These are phyloP conservation scores for Psittacus erithacus DNA, from an alignment of 2,113 vertebrate genomes.

Conservation along the genomic window DNA sequence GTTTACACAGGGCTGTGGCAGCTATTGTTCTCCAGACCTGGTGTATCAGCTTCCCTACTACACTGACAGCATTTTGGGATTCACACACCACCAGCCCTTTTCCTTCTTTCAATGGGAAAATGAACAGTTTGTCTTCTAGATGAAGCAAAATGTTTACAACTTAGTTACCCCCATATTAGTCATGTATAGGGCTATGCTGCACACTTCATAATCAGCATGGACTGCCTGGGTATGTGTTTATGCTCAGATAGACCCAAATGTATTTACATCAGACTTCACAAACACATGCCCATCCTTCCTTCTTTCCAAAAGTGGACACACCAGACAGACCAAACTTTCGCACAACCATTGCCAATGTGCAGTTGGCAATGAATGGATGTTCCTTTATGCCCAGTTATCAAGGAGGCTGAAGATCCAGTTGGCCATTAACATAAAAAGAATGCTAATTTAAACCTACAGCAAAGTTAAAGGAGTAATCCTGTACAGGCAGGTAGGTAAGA, in stretches of 20 bases:
- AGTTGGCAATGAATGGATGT: accelerated
- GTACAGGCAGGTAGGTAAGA: neutral
- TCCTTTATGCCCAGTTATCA: neutral
- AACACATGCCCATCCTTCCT: accelerated
- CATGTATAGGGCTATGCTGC: neutral
- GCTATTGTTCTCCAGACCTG: neutral
- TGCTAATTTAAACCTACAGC: neutral
- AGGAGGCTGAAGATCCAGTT: neutral
- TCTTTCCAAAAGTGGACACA: neutral
- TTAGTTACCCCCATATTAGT: accelerated
- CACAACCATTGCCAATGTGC: neutral
- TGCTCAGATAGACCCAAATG: neutral
- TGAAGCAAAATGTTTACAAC: accelerated
- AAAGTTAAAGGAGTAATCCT: neutral
- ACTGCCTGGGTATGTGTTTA: accelerated
- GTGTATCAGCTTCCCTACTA: neutral
- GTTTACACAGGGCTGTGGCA: neutral
- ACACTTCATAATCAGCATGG: neutral
- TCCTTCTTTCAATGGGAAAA: neutral
- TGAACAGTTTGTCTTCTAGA: neutral
- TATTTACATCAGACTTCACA: neutral
- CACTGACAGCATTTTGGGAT: neutral
- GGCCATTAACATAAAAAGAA: neutral
- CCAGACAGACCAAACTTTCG: neutral
- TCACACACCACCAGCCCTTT: neutral